Percentiles rank a stretch among this genome's conserved stretches.
Evolutionary conservation across 2,888 invertebrate genomes (phyloP).

Genomic region (Anticlea derivata): DNA sequence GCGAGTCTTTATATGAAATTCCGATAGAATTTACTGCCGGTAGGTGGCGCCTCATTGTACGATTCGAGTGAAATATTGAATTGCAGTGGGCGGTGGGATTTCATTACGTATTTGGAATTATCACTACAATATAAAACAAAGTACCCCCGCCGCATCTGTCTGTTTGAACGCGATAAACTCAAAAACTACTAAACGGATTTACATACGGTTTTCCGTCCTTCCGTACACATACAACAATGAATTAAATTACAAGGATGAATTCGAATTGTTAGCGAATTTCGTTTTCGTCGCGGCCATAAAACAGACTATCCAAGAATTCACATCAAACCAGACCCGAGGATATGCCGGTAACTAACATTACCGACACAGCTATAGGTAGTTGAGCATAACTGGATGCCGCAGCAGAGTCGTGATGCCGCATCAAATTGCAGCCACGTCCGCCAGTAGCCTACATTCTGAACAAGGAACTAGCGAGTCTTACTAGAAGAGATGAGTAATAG

Average conservation of each 20-base stretch:
- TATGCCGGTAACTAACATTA: slow-evolving; percentile 3
- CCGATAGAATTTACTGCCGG: slow-evolving; percentile 62
- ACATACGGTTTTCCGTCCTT: too few relatives aligned
- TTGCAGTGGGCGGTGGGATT: slow-evolving; percentile 3
- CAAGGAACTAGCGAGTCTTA: slow-evolving; percentile 28
- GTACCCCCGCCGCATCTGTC: too few relatives aligned
- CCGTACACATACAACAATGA: too few relatives aligned
- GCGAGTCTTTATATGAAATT: slow-evolving; percentile 72
- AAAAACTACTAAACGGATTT: too few relatives aligned
- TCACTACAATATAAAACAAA: too few relatives aligned
- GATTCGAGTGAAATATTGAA: slow-evolving; percentile 14
- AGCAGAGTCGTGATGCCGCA: slow-evolving; percentile 62
- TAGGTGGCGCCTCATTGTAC: slow-evolving; percentile 15
- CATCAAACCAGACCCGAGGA: neutral
- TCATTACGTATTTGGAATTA: neutral
- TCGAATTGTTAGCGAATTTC: too few relatives aligned
- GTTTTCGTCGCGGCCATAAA: neutral
- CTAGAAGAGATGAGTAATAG: slow-evolving; percentile 20
- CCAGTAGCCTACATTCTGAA: slow-evolving; percentile 47
- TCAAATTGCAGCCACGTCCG: slow-evolving; percentile 55
- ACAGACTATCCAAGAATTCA: neutral
- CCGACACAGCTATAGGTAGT: slow-evolving; percentile 7
- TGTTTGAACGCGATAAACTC: too few relatives aligned
- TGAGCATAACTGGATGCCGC: slow-evolving; percentile 47
- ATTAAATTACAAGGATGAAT: too few relatives aligned